Evolutionary conservation across 2,888 invertebrate genomes (phyloP), one percentile per base, ranked within the genome.

Genomic region (Stratiomys singularior): DNA sequence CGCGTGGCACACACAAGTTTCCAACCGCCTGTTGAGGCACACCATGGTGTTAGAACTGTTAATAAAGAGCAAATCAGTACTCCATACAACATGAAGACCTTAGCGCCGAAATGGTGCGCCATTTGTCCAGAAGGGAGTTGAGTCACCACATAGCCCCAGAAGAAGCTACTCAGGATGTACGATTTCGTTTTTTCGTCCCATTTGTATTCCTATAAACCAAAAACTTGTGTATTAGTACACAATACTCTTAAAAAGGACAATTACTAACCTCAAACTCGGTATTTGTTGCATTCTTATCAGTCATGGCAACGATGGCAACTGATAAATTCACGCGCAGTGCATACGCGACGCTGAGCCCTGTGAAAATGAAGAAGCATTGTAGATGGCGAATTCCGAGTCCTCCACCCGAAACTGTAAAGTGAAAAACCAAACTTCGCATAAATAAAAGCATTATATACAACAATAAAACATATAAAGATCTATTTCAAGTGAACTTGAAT

Each of bases 221-320:
- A 63, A 9, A 28, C 25, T 27, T 0, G 23, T 11, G 28, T 37
- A 5, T 37, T 5, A 37, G 37, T 37, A 9, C 5, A 63, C 27
- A 27, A 0, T 15, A 60, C 27, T 63, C 5, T 63, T 27, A 25
- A 7, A 25, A n/a, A 3, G 46, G 0, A 1, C 3, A 11, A 47
- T 2, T 60, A 72, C 58, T 56, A 21, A 74, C 74, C 60, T 74
- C 74, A n/a, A 74, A 74, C 1, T 74, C 74, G 13, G 63, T 25
- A 47, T 76, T 66, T 28, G 64, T 56, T n/a, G 56, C 28, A 63
- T 47, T 76, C 67, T 56, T 67, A 25, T 77, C 56, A 0, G 92
- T 91, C 93, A 94, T 94, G 7, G 93, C 93, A 0, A 94, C 91
- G 71, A 94, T 90, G 0, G 92, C 93, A 0, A 94, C 92, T 0